Conservation (phyloP, 2,113 vertebrate species). For the Australoheros scitulus region DNA sequence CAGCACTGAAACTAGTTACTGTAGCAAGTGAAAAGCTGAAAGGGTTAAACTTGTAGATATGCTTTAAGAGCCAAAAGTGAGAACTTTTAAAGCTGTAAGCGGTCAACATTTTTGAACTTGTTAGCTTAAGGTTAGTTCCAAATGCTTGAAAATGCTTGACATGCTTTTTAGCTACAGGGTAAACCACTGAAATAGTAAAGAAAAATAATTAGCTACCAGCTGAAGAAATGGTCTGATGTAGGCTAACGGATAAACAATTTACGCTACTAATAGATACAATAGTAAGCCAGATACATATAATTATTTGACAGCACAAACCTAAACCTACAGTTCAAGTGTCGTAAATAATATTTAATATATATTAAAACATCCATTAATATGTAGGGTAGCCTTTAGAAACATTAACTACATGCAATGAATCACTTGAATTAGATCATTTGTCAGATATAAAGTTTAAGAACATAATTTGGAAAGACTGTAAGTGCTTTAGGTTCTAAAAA, state of each 20-base stretch:
- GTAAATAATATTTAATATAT: too few relatives aligned
- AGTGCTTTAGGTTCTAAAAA: conserved; percentile 3
- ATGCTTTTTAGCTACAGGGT: background rate
- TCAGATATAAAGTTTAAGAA: background rate
- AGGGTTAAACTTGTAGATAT: background rate
- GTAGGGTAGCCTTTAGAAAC: background rate
- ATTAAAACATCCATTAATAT: background rate
- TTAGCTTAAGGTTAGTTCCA: background rate
- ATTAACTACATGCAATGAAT: background rate
- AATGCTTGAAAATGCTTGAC: background rate
- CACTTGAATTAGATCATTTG: background rate
- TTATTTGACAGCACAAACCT: background rate
- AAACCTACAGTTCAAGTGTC: background rate
- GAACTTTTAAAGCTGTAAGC: background rate
- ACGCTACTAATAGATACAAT: background rate
- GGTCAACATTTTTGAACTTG: background rate
- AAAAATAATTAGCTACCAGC: background rate
- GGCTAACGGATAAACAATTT: background rate
- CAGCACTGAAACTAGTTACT: background rate
- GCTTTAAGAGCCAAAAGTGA: too few relatives aligned
- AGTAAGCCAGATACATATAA: background rate
- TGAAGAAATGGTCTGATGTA: background rate
- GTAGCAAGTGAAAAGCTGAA: background rate
- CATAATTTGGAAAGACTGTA: background rate
- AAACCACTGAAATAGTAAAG: background rate